A percentile compares a stretch with the other conserved stretches of the same genome.
These are phyloP conservation scores for Ardeotis arabs DNA, from an alignment of 2,113 vertebrate species.

Conservation along the genomic window DNA sequence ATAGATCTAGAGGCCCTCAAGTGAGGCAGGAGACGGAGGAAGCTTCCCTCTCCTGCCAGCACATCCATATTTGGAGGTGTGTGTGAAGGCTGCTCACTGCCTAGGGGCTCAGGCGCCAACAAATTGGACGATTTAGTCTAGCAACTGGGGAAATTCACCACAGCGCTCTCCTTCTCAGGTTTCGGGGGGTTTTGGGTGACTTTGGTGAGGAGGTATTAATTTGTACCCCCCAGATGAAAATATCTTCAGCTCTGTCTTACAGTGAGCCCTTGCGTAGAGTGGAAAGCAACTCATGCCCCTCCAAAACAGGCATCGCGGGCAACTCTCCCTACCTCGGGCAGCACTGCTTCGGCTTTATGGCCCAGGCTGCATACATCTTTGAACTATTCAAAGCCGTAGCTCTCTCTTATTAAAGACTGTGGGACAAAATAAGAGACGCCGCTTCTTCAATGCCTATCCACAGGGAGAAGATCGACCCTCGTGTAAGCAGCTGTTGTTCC, in stretches of 20 bases:
- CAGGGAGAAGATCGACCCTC: background rate
- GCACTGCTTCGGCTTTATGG: background rate
- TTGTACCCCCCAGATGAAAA: background rate
- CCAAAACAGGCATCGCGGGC: fast-evolving
- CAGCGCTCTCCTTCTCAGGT: background rate
- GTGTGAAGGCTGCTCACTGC: background rate
- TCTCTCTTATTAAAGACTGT: background rate
- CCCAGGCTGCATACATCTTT: background rate
- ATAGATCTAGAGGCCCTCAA: conserved; percentile 66
- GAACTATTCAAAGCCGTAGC: background rate
- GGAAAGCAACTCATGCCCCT: background rate
- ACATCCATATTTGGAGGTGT: conserved; percentile 44
- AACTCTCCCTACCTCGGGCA: background rate
- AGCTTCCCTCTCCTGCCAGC: conserved; percentile 29
- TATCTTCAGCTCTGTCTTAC: background rate
- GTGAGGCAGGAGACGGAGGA: conserved; percentile 31
- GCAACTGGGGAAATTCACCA: background rate
- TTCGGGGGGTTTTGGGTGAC: background rate
- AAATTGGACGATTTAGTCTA: background rate
- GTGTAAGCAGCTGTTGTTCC: background rate
- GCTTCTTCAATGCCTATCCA: background rate
- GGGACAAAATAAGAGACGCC: fast-evolving
- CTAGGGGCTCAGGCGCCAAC: background rate
- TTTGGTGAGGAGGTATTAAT: background rate
- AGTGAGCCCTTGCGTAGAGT: fast-evolving